Evolutionary conservation across 1,140 invertebrate genomes (phyloP).

Genomic region (Anastrepha obliqua): DNA sequence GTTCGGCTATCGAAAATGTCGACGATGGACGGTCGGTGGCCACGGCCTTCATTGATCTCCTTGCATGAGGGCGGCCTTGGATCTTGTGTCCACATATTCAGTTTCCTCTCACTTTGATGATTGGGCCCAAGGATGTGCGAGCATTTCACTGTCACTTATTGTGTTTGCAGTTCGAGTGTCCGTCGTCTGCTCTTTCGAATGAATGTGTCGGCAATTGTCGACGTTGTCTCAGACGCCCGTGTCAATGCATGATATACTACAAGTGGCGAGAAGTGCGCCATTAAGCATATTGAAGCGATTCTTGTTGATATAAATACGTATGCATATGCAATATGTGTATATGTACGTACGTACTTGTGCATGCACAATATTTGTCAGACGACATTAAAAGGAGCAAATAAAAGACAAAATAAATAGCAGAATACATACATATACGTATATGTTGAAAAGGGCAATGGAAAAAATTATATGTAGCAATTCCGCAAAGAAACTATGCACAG

Average conservation of each 20-base stretch:
- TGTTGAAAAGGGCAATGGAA: neutral
- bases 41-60: constrained; percentile 46
- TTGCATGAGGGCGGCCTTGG: constrained; percentile 28
- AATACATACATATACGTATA: neutral
- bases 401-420: neutral
- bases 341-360: too few relatives aligned
- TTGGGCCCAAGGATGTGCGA: neutral
- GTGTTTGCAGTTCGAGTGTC: neutral
- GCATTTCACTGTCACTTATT: neutral
- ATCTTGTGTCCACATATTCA: neutral
- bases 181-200: neutral
- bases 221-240: neutral
- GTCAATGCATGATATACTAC: neutral
- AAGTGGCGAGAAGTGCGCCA: neutral
- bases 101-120: neutral
- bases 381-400: neutral
- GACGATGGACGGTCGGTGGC: constrained; percentile 2
- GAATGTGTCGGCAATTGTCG: neutral
- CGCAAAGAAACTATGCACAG: neutral
- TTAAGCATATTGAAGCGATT: neutral
- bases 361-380: too few relatives aligned
- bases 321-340: too few relatives aligned
- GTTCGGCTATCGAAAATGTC: neutral
- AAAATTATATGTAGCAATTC: constrained; percentile 2
- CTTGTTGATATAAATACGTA: neutral